Conservation (phyloP, 2,797 vertebrate genomes). For the Mus caroli region DNA sequence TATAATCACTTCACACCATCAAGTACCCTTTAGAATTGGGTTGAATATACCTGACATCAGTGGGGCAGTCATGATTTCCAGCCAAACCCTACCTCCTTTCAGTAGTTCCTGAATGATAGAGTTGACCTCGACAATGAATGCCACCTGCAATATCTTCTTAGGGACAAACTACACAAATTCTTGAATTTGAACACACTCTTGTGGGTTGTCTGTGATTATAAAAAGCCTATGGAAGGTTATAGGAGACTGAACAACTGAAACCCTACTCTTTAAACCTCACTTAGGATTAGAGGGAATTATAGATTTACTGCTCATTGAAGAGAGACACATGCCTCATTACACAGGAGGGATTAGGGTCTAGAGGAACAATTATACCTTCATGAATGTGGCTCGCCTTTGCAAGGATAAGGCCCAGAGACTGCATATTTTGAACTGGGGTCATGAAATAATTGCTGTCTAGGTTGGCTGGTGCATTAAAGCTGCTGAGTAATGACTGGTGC, state of each 20-base stretch:
- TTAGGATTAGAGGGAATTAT: conserved; percentile 78
- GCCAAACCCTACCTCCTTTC: neutral
- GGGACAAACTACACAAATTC: conserved; percentile 2
- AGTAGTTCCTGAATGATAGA: neutral
- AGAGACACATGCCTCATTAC: conserved; percentile 79
- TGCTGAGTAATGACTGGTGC: neutral
- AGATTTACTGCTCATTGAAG: conserved; percentile 76
- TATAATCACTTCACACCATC: neutral
- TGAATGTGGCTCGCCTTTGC: neutral
- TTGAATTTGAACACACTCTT: conserved; percentile 17
- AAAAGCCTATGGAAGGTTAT: conserved; percentile 17
- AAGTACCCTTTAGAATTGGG: neutral
- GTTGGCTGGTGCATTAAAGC: neutral
- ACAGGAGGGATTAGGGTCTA: conserved; percentile 71
- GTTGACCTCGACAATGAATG: conserved; percentile 26
- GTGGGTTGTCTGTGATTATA: conserved; percentile 30
- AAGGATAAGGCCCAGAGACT: neutral
- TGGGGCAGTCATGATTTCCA: neutral
- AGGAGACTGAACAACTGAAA: conserved; percentile 46
- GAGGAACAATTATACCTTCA: conserved; percentile 25
- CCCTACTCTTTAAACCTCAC: conserved; percentile 51
- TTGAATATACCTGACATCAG: neutral
- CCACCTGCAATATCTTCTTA: neutral
- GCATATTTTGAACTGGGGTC: neutral
- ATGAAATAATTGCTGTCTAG: neutral